phyloP scores from a whole-genome alignment of 2,888 invertebrate genomes.

The Drosophila mimetica region DNA sequence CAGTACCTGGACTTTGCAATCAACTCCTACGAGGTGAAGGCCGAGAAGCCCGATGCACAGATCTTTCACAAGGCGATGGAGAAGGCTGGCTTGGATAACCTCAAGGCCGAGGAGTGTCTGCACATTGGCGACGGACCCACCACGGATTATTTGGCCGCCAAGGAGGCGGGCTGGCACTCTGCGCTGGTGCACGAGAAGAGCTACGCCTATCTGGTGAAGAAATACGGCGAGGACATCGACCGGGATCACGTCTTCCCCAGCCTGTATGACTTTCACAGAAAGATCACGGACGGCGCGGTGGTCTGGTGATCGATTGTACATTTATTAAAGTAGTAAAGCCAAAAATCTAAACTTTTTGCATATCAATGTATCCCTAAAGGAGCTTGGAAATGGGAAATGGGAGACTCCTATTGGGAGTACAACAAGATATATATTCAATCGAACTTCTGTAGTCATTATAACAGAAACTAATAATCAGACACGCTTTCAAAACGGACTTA shows the following conservation, averaged over 20 bases:
- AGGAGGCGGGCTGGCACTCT: conserved; percentile 90
- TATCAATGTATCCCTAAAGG: too few species aligned
- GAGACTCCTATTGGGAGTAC: too few species aligned
- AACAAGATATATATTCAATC: too few species aligned
- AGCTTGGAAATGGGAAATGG: not conserved
- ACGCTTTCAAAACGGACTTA: too few species aligned
- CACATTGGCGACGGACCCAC: conserved; percentile 93
- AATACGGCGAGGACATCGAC: conserved; percentile 84
- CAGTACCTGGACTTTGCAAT: conserved; percentile 92
- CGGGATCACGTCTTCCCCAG: conserved; percentile 84
- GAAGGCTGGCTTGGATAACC: conserved; percentile 83
- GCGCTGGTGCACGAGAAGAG: conserved; percentile 85
- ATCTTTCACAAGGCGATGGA: conserved; percentile 89
- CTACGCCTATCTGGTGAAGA: conserved; percentile 79
- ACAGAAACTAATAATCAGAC: too few species aligned
- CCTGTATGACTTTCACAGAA: conserved; percentile 85
- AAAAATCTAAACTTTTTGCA: not conserved
- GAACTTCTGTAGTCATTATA: too few species aligned
- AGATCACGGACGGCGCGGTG: conserved; percentile 79
- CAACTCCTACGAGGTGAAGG: conserved; percentile 90
- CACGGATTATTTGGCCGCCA: conserved; percentile 92
- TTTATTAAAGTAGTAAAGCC: conserved; percentile 22
- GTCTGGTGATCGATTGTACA: conserved; percentile 71
- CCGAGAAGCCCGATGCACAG: conserved; percentile 89
- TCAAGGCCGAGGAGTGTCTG: conserved; percentile 88